phyloP scores from a whole-genome alignment of 2,888 invertebrate species.

The Plusia festucae region DNA sequence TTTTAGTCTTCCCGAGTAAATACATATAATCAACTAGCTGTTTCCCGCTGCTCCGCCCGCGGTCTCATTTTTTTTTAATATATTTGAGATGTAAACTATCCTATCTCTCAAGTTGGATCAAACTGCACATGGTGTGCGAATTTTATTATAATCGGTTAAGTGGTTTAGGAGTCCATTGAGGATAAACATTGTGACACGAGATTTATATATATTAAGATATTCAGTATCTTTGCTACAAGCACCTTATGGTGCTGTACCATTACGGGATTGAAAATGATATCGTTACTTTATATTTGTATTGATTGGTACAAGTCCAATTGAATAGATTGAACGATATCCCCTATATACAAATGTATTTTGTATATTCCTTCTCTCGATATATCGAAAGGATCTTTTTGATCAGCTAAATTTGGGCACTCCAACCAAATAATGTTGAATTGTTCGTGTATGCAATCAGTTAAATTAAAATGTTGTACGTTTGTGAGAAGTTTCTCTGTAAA shows the following conservation, averaged over 20 bases:
- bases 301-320: neutral
- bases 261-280: neutral
- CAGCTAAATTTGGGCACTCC: conserved; percentile 26
- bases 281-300: too few species aligned
- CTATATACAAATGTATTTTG: conserved; percentile 16
- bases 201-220: too few species aligned
- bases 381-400: conserved; percentile 27
- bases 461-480: conserved; percentile 39
- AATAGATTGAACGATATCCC: neutral
- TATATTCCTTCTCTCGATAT: conserved; percentile 11
- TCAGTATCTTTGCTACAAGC: neutral
- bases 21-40: too few species aligned
- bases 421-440: neutral
- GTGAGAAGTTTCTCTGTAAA: conserved; percentile 26
- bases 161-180: too few species aligned
- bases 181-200: too few species aligned
- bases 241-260: neutral
- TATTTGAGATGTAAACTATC: too few species aligned
- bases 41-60: too few species aligned
- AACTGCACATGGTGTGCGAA: too few species aligned
- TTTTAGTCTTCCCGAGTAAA: too few species aligned
- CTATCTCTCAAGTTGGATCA: too few species aligned
- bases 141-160: too few species aligned
- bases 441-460: conserved; percentile 24
- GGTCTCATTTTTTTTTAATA: too few species aligned